phyloP scores from a whole-genome alignment of 92 coral and sea anemone species.

The Blastomussa wellsi region DNA sequence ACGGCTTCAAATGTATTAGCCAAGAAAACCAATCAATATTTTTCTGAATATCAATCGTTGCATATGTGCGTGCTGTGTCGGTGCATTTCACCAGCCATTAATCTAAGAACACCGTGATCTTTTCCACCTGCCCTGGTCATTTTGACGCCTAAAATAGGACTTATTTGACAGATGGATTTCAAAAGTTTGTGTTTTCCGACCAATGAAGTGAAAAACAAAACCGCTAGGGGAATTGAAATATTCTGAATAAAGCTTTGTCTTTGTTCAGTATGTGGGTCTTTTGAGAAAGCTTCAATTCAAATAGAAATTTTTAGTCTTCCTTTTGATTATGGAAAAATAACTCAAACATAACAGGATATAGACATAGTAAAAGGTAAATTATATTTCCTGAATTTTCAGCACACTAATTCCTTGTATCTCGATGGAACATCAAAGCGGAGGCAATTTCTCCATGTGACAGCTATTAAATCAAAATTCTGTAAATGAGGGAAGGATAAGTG shows the following conservation, averaged over 20 bases:
- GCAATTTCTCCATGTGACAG: slow-evolving; percentile 7
- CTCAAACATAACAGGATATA: slow-evolving; percentile 15
- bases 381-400: slow-evolving; percentile 11
- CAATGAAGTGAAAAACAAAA: background rate
- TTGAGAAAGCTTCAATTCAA: background rate
- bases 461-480: slow-evolving; percentile 18
- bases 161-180: slow-evolving; percentile 21
- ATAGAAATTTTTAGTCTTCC: background rate
- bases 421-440: background rate
- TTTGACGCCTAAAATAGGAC: slow-evolving; percentile 13
- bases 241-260: background rate
- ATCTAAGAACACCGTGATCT: background rate
- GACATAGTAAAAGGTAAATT: slow-evolving; percentile 3
- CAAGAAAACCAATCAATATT: background rate
- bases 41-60: background rate
- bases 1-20: background rate
- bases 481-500: background rate
- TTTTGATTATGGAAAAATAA: background rate
- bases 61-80: slow-evolving; percentile 16
- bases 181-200: background rate
- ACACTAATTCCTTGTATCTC: background rate
- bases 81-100: slow-evolving; percentile 8
- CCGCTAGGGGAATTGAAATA: background rate
- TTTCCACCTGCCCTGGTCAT: slow-evolving; percentile 19
- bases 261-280: background rate